phyloP scores from a whole-genome alignment of 1,140 invertebrate genomes.

The Cryptotermes secundus region DNA sequence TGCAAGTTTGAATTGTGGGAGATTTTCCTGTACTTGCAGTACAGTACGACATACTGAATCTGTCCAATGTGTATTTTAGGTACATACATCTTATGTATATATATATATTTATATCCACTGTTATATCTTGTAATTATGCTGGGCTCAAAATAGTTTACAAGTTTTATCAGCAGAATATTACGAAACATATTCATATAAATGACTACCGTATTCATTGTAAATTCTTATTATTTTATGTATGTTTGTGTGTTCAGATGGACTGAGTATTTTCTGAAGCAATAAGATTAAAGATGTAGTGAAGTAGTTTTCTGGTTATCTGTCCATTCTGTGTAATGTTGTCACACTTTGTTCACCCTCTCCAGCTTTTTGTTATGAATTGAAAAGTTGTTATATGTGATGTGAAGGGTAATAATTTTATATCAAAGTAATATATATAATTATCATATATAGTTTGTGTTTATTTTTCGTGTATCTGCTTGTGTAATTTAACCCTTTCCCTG shows the following conservation, averaged over 20 bases:
- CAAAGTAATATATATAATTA: slow-evolving; percentile 2
- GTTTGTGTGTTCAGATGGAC: not conserved
- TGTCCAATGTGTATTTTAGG: not conserved
- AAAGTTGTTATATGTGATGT: slow-evolving; percentile 1
- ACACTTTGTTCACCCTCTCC: not conserved
- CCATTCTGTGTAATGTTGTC: not conserved
- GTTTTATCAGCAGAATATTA: not conserved
- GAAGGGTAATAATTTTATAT: slow-evolving; percentile 1
- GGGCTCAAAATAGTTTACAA: slow-evolving; percentile 18
- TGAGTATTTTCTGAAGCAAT: slow-evolving; percentile 17
- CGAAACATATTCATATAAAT: not conserved
- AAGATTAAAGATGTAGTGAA: not conserved
- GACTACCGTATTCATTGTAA: not conserved
- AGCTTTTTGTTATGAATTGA: not conserved
- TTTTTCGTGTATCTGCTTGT: not conserved
- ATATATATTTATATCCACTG: not conserved
- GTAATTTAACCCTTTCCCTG: not conserved
- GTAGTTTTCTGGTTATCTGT: slow-evolving; percentile 3
- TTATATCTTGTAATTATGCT: not conserved
- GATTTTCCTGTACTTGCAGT: not conserved
- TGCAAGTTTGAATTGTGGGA: too few relatives aligned
- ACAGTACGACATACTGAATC: not conserved
- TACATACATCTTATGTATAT: not conserved
- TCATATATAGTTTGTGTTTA: slow-evolving; percentile 2
- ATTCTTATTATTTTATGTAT: not conserved